phyloP scores from a whole-genome alignment of 2,888 invertebrate species.

The Metacarcinus magister region DNA sequence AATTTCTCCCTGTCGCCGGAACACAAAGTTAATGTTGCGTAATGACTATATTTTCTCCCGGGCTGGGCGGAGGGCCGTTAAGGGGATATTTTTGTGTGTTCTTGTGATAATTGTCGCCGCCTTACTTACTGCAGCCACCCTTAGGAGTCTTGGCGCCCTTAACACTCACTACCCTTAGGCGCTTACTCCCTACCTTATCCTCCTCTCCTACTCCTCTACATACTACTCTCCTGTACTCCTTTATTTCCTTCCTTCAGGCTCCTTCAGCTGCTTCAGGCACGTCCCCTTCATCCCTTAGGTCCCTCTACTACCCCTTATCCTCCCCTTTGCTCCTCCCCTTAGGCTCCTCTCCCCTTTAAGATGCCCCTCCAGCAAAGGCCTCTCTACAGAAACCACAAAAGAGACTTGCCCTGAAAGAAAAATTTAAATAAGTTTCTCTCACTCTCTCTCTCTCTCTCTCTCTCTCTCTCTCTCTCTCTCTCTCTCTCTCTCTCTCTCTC shows the following conservation, averaged over 20 bases:
- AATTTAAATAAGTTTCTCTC: constrained; percentile 7
- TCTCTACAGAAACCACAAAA: not conserved
- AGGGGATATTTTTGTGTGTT: constrained; percentile 17
- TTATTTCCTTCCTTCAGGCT: too few relatives aligned
- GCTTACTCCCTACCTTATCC: not conserved
- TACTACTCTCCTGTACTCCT: too few relatives aligned
- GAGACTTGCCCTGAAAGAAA: not conserved
- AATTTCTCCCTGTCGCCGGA: not conserved
- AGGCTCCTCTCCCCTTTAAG: not conserved
- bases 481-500: not conserved
- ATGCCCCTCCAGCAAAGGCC: not conserved
- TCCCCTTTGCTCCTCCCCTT: not conserved
- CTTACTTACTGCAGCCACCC: not conserved
- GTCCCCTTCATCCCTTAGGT: not conserved
- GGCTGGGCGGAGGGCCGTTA: not conserved
- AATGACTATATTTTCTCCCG: constrained; percentile 36
- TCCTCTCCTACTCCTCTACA: too few relatives aligned
- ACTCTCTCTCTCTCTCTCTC: constrained; percentile 8
- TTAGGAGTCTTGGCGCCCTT: not conserved
- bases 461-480: not conserved
- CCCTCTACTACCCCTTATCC: not conserved
- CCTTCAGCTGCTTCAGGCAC: too few relatives aligned
- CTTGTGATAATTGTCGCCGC: not conserved
- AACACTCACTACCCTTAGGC: not conserved
- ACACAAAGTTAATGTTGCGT: not conserved